These are phyloP conservation scores for Panthera uncia DNA, from an alignment of 2,113 vertebrate species.

Conservation along the genomic window DNA sequence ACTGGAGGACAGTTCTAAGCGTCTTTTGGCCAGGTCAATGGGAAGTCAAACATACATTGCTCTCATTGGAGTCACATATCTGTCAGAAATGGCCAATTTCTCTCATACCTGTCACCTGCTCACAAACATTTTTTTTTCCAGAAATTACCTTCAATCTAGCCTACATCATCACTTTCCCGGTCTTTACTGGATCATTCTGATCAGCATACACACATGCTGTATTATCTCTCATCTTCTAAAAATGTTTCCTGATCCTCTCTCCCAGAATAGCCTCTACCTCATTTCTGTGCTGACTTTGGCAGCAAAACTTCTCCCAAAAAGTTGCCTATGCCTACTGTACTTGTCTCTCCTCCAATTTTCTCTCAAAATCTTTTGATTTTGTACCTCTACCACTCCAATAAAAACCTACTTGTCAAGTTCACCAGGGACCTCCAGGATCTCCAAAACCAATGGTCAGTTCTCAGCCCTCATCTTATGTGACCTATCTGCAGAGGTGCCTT, in stretches of 20 bases:
- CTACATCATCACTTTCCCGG: neutral
- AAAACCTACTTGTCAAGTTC: neutral
- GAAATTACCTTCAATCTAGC: neutral
- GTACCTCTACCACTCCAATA: neutral
- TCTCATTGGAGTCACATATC: neutral
- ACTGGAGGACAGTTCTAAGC: neutral
- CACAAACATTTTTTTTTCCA: conserved; percentile 8
- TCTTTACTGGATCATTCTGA: neutral
- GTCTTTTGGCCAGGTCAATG: neutral
- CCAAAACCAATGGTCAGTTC: neutral
- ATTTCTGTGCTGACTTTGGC: neutral
- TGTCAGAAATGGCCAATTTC: neutral
- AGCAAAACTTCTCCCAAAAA: neutral
- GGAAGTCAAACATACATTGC: neutral
- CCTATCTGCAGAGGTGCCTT: neutral
- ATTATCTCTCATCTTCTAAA: neutral
- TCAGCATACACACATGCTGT: neutral
- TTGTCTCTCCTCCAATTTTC: neutral
- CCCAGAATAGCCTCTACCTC: neutral
- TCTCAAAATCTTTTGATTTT: neutral
- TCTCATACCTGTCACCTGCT: neutral
- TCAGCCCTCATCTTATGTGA: neutral
- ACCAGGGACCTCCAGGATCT: neutral
- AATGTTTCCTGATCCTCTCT: neutral
- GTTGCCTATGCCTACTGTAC: neutral